A percentile compares a stretch with the other conserved stretches of the same genome.
Evolutionary conservation across 1,140 invertebrate genomes (phyloP).

Genomic region (Platyura marginata): DNA sequence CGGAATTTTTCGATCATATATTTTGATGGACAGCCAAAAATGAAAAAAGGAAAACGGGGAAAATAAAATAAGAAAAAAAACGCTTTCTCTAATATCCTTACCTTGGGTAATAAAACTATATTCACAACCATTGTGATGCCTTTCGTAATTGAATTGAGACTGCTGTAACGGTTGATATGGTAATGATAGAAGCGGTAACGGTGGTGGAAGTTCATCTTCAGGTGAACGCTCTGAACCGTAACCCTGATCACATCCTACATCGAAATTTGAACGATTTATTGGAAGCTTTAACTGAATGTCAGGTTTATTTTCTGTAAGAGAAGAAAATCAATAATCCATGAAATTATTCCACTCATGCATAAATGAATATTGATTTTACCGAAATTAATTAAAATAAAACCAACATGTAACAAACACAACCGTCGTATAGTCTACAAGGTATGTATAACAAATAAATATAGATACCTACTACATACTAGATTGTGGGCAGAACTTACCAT

Average conservation of each 20-base stretch:
- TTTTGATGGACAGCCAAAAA: too few relatives aligned
- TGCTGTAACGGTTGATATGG: too few relatives aligned
- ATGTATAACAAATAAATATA: too few relatives aligned
- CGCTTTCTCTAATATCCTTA: not conserved
- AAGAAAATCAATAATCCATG: not conserved
- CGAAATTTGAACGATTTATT: slow-evolving; percentile 8
- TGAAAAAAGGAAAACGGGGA: too few relatives aligned
- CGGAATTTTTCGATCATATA: too few relatives aligned
- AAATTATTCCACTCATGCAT: too few relatives aligned
- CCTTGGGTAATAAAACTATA: slow-evolving; percentile 3
- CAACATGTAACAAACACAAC: too few relatives aligned
- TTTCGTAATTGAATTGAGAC: too few relatives aligned
- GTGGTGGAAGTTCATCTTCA: slow-evolving; percentile 51
- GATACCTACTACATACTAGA: too few relatives aligned
- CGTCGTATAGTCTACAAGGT: too few relatives aligned
- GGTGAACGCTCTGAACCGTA: slow-evolving; percentile 60
- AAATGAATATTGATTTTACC: too few relatives aligned
- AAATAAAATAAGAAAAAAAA: not conserved
- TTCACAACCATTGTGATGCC: not conserved
- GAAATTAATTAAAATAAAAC: too few relatives aligned
- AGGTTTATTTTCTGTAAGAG: not conserved
- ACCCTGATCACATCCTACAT: slow-evolving; percentile 50
- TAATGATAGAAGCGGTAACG: slow-evolving; percentile 34
- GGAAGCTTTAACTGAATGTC: slow-evolving; percentile 2
- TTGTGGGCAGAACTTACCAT: slow-evolving; percentile 1